phyloP scores from a whole-genome alignment of 23 tunicate species.

The Botrylloides violaceus region DNA sequence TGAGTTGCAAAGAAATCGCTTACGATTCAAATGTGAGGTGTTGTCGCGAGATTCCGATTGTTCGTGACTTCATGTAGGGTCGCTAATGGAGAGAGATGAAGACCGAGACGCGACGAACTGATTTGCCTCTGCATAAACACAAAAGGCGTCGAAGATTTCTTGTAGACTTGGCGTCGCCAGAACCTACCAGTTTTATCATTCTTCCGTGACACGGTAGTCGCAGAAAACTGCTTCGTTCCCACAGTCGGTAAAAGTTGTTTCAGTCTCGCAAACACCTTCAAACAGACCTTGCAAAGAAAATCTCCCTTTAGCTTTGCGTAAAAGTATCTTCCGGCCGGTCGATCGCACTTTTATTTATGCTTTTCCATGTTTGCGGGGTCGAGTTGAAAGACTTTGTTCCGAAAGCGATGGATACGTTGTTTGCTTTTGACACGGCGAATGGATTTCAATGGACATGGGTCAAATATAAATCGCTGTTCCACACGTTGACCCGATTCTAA shows the following conservation, averaged over 20 bases:
- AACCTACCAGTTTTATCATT: not conserved
- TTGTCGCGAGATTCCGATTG: too few relatives aligned
- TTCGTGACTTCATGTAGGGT: too few relatives aligned
- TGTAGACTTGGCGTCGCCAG: constrained; percentile 14
- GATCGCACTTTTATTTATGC: not conserved
- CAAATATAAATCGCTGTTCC: constrained; percentile 2
- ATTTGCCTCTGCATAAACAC: constrained; percentile 16
- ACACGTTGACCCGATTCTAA: constrained; percentile 9
- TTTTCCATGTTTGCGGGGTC: not conserved
- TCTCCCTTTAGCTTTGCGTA: not conserved
- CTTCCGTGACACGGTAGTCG: constrained; percentile 22
- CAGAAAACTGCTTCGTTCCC: not conserved
- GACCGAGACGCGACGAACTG: constrained; percentile 1
- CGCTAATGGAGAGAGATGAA: constrained; percentile 7
- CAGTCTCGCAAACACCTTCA: not conserved
- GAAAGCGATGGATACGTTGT: constrained; percentile 3
- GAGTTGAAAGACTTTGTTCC: not conserved
- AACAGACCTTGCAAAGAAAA: too few relatives aligned
- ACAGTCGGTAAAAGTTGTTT: constrained; percentile 7
- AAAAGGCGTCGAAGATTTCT: not conserved
- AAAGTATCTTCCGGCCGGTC: not conserved
- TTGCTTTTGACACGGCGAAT: constrained; percentile 10
- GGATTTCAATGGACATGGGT: constrained; percentile 12
- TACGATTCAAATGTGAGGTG: too few relatives aligned
- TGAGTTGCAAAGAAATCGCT: too few relatives aligned